Percentiles rank a stretch among this genome's conserved stretches.
These are phyloP conservation scores for Ephestia elutella DNA, from an alignment of 1,140 invertebrate species.

Conservation along the genomic window DNA sequence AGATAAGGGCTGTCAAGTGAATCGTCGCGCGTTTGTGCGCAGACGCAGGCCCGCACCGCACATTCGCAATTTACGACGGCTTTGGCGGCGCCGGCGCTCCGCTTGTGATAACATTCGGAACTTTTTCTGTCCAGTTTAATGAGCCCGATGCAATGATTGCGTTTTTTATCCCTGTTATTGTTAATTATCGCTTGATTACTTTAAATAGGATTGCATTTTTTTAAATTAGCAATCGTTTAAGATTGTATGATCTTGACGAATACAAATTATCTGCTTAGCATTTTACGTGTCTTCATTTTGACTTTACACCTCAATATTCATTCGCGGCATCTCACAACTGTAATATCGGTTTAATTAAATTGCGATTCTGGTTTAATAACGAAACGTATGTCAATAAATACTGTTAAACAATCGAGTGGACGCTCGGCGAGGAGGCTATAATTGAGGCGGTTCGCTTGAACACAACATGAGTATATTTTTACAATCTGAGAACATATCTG, in stretches of 20 bases:
- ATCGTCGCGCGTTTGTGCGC: slow-evolving; percentile 57
- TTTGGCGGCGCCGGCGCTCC: slow-evolving; percentile 40
- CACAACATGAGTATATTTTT: slow-evolving; percentile 49
- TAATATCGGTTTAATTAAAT: background rate
- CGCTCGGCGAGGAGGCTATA: slow-evolving; percentile 12
- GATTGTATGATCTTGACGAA: too few species aligned
- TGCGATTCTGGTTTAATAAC: background rate
- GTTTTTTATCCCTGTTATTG: background rate
- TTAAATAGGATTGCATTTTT: background rate
- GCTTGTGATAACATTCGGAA: slow-evolving; percentile 8
- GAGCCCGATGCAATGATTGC: slow-evolving; percentile 13
- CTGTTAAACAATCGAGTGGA: slow-evolving; percentile 1
- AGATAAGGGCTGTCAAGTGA: slow-evolving; percentile 66
- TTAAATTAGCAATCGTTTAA: too few species aligned
- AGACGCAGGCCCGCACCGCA: slow-evolving; percentile 41
- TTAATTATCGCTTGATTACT: slow-evolving; percentile 1
- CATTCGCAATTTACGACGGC: slow-evolving; percentile 52
- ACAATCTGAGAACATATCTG: slow-evolving; percentile 49
- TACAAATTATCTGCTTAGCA: background rate
- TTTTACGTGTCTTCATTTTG: too few species aligned
- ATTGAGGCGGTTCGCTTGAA: slow-evolving; percentile 46
- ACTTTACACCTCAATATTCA: too few species aligned
- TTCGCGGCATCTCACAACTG: background rate
- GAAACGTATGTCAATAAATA: background rate
- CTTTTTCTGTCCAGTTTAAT: background rate